These are phyloP conservation scores for Sibirionetta formosa DNA, from an alignment of 2,797 vertebrate genomes.

Conservation along the genomic window DNA sequence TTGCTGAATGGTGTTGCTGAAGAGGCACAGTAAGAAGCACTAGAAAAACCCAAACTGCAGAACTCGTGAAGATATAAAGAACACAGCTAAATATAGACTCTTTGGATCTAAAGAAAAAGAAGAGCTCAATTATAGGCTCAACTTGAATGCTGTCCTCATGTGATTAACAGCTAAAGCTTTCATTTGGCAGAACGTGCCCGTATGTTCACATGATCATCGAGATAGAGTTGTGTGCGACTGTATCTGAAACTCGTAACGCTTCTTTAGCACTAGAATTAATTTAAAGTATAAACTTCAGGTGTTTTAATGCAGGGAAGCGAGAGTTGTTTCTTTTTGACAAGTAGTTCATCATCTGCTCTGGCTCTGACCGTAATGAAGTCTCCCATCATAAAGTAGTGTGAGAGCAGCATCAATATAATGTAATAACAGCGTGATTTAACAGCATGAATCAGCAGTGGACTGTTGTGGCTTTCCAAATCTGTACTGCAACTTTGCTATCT, in stretches of 20 bases:
- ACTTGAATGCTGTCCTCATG: not conserved
- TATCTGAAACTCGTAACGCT: not conserved
- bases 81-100: not conserved
- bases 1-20: not conserved
- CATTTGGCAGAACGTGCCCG: not conserved
- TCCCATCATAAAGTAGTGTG: slow-evolving; percentile 26
- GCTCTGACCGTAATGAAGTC: slow-evolving; percentile 45
- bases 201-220: not conserved
- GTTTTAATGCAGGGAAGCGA: slow-evolving; percentile 8
- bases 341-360: slow-evolving; percentile 47
- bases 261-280: slow-evolving; percentile 11
- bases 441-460: slow-evolving; percentile 59
- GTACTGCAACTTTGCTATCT: slow-evolving; percentile 41
- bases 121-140: not conserved
- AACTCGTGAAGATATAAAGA: not conserved
- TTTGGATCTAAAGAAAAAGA: not conserved
- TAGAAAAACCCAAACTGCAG: not conserved
- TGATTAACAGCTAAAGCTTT: slow-evolving; percentile 9
- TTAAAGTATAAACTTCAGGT: not conserved
- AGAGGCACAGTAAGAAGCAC: not conserved
- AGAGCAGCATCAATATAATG: slow-evolving; percentile 40
- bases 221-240: not conserved
- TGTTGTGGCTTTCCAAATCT: slow-evolving; percentile 50
- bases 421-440: slow-evolving; percentile 58
- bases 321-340: not conserved